Base-by-base conservation (phyloP, 2,797 vertebrate genomes). In the Sarcophilus harrisii region DNA sequence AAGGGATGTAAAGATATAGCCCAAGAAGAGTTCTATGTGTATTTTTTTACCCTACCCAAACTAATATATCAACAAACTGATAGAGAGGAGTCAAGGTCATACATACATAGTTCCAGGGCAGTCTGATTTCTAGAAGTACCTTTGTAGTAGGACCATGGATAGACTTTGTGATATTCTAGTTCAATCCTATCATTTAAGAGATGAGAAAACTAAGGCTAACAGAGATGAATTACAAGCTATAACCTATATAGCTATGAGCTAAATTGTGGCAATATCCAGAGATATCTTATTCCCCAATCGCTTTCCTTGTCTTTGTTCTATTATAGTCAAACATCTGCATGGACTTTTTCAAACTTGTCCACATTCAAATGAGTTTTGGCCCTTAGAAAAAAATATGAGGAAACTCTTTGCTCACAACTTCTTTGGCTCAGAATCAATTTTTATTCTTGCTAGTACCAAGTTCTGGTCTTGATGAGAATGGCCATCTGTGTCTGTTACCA, bases 401-500 rank as follows among this genome's bases (percentile, higher is more conserved):
- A 9, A 59, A 29, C 57, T 32, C 18, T 28, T 24, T 93, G 14
- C 58, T 30, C 38, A 90, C 27, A 27, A 60, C 3, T 4, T 29
- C 57, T 6, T 18, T 91, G 9, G 57, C 24, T 52, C 30, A 62
- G 12, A 58, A 66, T n/a, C 16, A 18, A 1, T 38, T 73, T 73
- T 73, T 73, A 38, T 38, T 38, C 62, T 66, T 73, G 16, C 52
- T 45, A 30, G 52, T 81, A 49, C 28, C 10, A 45, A 87, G 54
- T 90, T 73, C 4, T 96, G 60, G 89, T 93, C 58, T 96, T 92
- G 92, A 24, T 62, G 54, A 92, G 32, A 94, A 38, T 73, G 6
- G 57, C 95, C 32, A 90, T 13, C 57, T 92, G 93, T 66, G 10
- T 62, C 93, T 90, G 38, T 93, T 66, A 27, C 73, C 90, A 30